Percentiles rank a stretch among this genome's conserved stretches.
Evolutionary conservation across 1,140 invertebrate genomes (phyloP).

Genomic region (Paracyclopina nana): DNA sequence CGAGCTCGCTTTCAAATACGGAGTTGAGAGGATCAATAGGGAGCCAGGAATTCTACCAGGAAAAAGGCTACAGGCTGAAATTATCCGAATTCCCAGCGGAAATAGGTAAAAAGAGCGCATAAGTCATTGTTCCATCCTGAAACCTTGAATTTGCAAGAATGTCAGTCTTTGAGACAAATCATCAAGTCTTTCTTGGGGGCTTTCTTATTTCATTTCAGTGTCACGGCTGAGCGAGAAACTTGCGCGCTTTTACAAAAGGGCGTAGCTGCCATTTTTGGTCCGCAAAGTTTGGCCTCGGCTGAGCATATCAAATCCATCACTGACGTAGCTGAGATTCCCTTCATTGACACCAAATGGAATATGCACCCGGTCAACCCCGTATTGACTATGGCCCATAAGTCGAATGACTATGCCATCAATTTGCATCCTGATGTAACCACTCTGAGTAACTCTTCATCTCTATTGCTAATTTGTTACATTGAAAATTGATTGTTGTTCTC

Average conservation of each 20-base stretch:
- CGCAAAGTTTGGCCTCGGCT: constrained; percentile 4
- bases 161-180: too few species aligned
- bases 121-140: too few species aligned
- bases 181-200: neutral
- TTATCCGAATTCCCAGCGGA: neutral
- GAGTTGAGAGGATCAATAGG: constrained; percentile 66
- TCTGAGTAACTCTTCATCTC: neutral
- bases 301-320: constrained; percentile 10
- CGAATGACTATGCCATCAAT: constrained; percentile 5
- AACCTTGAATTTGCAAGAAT: too few species aligned
- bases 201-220: neutral
- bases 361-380: neutral
- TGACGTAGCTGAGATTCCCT: constrained; percentile 7
- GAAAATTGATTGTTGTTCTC: neutral
- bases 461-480: neutral
- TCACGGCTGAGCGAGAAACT: neutral
- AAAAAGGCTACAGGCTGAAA: neutral
- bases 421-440: constrained; percentile 12
- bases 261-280: constrained; percentile 9
- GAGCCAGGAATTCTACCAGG: constrained; percentile 27
- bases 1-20: constrained; percentile 68
- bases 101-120: too few species aligned
- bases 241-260: constrained; percentile 1
- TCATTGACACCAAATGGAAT: constrained; percentile 15
- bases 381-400: neutral